Percentiles rank a stretch among this genome's conserved stretches.
Conservation (phyloP, 1,140 invertebrate genomes). For the Drosophila busckii region DNA sequence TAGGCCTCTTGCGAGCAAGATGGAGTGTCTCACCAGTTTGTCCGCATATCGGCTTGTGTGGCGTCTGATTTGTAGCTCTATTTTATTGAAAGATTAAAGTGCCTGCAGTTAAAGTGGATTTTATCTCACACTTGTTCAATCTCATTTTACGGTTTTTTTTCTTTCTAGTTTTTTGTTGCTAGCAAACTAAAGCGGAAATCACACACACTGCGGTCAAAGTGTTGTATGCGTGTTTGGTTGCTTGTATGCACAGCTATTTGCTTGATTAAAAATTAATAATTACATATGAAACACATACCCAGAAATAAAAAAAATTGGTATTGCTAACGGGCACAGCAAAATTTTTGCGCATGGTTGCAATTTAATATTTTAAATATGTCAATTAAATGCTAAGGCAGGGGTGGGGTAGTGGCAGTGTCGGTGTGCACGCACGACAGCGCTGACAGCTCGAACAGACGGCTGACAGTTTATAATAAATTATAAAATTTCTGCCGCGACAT, state of each 20-base stretch:
- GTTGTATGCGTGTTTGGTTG: constrained; percentile 30
- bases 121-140: not conserved
- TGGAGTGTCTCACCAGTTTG: too few relatives aligned
- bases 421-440: constrained; percentile 45
- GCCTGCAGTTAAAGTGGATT: not conserved
- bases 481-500: constrained; percentile 30
- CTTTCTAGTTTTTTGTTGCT: constrained; percentile 28
- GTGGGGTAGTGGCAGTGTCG: not conserved
- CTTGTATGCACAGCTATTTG: constrained; percentile 47
- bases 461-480: constrained; percentile 68
- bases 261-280: constrained; percentile 76
- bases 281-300: constrained; percentile 40
- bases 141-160: constrained; percentile 4
- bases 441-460: constrained; percentile 43
- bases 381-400: constrained; percentile 40
- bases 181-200: constrained; percentile 45
- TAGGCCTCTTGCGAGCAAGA: too few relatives aligned
- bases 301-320: constrained; percentile 1
- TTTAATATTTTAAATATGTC: constrained; percentile 78
- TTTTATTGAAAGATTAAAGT: too few relatives aligned
- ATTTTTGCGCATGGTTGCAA: constrained; percentile 64
- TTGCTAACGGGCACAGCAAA: constrained; percentile 24
- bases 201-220: constrained; percentile 47
- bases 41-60: too few relatives aligned
- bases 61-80: too few relatives aligned